These are phyloP conservation scores for Drosophila truncata DNA, from an alignment of 1,140 invertebrate species.

Conservation along the genomic window DNA sequence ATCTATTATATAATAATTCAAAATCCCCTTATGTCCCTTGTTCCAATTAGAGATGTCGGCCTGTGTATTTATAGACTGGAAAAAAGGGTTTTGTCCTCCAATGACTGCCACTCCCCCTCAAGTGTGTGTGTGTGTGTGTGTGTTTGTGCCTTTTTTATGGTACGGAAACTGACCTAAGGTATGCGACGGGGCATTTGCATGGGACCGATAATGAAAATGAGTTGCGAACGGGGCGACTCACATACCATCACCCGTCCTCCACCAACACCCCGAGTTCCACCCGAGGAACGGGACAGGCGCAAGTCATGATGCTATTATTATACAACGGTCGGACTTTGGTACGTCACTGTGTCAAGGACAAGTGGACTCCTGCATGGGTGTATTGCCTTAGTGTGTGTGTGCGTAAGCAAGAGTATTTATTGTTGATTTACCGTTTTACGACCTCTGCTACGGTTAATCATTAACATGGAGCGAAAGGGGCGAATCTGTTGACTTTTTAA, in stretches of 20 bases:
- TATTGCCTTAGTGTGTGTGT: constrained; percentile 12
- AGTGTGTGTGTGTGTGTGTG: constrained; percentile 14
- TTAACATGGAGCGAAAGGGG: constrained; percentile 10
- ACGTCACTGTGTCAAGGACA: constrained; percentile 81
- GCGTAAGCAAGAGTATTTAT: constrained; percentile 41
- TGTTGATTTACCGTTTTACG: constrained; percentile 52
- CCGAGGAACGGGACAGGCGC: constrained; percentile 53
- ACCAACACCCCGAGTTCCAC: not conserved
- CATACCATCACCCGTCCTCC: not conserved
- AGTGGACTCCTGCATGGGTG: constrained; percentile 61
- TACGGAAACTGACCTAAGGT: constrained; percentile 77
- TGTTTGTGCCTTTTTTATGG: constrained; percentile 50
- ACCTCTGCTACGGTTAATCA: constrained; percentile 41
- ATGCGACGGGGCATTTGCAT: constrained; percentile 73
- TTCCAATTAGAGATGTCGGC: constrained; percentile 4
- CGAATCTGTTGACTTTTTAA: constrained; percentile 34
- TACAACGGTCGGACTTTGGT: constrained; percentile 50
- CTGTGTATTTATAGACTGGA: constrained; percentile 33
- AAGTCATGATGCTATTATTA: constrained; percentile 68
- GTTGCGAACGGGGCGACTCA: constrained; percentile 16
- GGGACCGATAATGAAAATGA: constrained; percentile 74
- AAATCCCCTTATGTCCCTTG: not conserved
- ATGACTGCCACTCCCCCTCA: constrained; percentile 4
- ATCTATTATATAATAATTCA: not conserved
- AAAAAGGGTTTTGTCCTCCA: constrained; percentile 54